Evolutionary conservation across 92 coral and sea anemone genomes (phyloP), one percentile per base, ranked within the genome.

Genomic region (Actinostola sp.): DNA sequence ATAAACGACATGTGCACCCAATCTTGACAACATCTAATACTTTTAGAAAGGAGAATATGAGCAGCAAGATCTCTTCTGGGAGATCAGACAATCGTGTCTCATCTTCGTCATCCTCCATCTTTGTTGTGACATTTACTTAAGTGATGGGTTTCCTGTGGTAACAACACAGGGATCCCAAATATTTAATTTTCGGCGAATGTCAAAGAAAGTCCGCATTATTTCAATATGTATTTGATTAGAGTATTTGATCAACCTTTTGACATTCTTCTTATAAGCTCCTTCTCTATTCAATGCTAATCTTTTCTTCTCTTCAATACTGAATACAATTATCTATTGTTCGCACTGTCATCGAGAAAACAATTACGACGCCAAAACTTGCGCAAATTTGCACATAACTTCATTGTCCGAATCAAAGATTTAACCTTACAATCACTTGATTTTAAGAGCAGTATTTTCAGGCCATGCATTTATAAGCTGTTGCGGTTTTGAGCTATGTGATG

Each of bases 11-110:
- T 16, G 89, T 79, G 63, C 85, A 80, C 35, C 89, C 88, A 49
- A 83, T 43, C 29, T 53, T 75, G 4, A 90, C 61, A 31, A 90
- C n/a, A 54, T 87, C 92, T 31, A 61, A 54, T 16, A 80, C 78
- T 35, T 31, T 70, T 5, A 90, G 77, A 33, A 73, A 80, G 0
- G 85, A 55, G 57, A 90, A 48, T 30, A 77, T 59, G 21, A 83
- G 84, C 23, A 90, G 71, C 55, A 86, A 52, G 16, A 90, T 49
- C 70, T 87, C 97, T 72, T 90, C 97, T 26, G 97, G 97, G 57
- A 90, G 83, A 63, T 72, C 71, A 23, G 55, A 51, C 14, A 64
- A 24, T 12, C 25, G 9, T 33, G 48, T 50, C 2, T 20, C 74
- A 13, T 16, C 57, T 44, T 12, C 60, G 0, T 50, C 68, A 12